Base-by-base conservation (phyloP, 1,140 invertebrate genomes). In the Rhynchophorus ferrugineus region DNA sequence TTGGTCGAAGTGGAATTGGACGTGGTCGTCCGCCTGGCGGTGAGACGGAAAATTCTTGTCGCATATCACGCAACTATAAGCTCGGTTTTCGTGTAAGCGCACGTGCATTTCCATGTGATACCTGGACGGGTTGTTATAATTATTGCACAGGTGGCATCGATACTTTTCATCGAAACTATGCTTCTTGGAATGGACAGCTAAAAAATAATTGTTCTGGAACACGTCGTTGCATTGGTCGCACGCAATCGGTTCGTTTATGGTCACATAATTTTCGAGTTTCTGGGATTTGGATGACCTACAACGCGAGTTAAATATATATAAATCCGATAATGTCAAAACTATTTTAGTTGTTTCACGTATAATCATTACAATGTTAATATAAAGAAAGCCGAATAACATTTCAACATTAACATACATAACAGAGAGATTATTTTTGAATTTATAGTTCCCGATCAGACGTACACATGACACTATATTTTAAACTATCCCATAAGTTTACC, bases 141-240 rank as follows among this genome's bases (percentile, higher is more conserved):
- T 53, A 48, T 72, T 71, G 48, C 75, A 77, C 3, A 74, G 70
- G 8, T 71, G 66, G 24, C 75, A 77, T 0, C 56, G 49, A 50
- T 69, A 77, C 1, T 71, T 71, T 6, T 67, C 61, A 39, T 76
- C 72, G 38, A 71, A 71, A 1, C 69, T 67, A 51, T 77, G 75
- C 0, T 67, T 71, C n/a, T 56, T 44, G 22, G 60, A 56, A 44
- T 66, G 64, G 3, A 64, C 34, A 0, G 57, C 57, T 34, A 62
- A 60, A 6, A 45, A 50, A 3, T 61, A 17, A 36, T 57, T 63
- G 29, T 61, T 60, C 11, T 57, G 51, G 39, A 58, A 65, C 13
- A 43, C 59, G 19, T 50, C 39, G 9, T 65, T 58, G 35, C 63
- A 66, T 19, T 58, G 45, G 13, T 63, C 62, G 35, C 62, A 65